Base-by-base conservation (phyloP, 2,113 vertebrate species). In the Bos javanicus region DNA sequence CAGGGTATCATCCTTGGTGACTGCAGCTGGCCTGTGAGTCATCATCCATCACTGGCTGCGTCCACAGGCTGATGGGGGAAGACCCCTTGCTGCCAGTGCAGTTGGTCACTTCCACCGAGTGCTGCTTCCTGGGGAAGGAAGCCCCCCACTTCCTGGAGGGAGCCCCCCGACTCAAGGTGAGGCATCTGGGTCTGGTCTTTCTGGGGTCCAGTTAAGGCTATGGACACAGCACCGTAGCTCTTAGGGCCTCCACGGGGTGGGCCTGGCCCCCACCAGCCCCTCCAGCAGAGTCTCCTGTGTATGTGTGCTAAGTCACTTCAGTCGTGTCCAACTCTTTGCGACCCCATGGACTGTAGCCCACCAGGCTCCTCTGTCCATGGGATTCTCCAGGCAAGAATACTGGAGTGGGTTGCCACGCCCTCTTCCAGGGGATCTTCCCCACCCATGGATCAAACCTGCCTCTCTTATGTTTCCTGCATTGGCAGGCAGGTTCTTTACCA, bases 1-100 rank as follows among this genome's bases (percentile, higher is more conserved):
- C 0, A 39, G 81, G 0, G 10, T 3, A 28, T 7, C 25, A 0
- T 8, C 54, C 60, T 50, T 7, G 2, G 54, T 10, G 54, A 17
- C 87, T 0, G 0, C 54, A 26, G 57, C 74, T 10, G 28, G 43
- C 25, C n/a, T 0, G 6, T 7, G 81, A 62, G 80, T 21, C 81
- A 4, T 7, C 10, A 5, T 46, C 3, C 10, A 2, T 39, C 54
- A 28, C 64, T 28, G 1, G 15, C 85, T 39, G 30, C 2, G 0
- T 57, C 36, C 64, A 26, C 56, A 10, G 86, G 43, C 30, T n/a
- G 54, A 6, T 3, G 25, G 28, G 30, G 23, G 33, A 48, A 14
- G 39, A 36, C 25, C 15, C 5, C 16, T 7, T 23, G 25, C 26
- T n/a, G 60, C 33, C 3, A 0, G 57, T 16, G 43, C 8, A 10